These are phyloP conservation scores for Pogonus chalceus DNA, from an alignment of 1,140 invertebrate species.

Conservation along the genomic window DNA sequence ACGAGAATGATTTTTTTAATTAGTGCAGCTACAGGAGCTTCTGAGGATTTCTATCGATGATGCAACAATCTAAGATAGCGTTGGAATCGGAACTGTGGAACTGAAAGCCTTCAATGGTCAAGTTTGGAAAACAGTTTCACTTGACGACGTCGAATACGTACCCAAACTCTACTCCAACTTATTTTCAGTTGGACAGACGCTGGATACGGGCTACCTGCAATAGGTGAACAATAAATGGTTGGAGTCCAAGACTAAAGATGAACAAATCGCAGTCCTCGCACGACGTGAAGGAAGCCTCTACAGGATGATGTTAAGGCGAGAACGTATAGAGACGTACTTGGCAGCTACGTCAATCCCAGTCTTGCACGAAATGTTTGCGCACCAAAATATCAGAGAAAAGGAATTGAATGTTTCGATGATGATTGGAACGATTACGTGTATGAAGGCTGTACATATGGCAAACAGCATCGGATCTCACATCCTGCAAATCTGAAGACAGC, in stretches of 20 bases:
- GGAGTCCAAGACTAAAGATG: constrained; percentile 13
- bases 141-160: constrained; percentile 23
- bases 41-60: constrained; percentile 18
- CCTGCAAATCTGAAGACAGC: too few species aligned
- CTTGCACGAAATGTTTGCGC: constrained; percentile 26
- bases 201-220: constrained; percentile 20
- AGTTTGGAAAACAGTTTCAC: constrained; percentile 15
- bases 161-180: constrained; percentile 22
- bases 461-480: too few species aligned
- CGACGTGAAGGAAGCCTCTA: constrained; percentile 18
- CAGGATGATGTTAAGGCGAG: constrained; percentile 21
- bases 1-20: constrained; percentile 16
- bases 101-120: constrained; percentile 19
- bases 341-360: constrained; percentile 15
- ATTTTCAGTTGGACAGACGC: constrained; percentile 20
- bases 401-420: too few species aligned
- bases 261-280: constrained; percentile 13
- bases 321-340: constrained; percentile 16
- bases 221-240: constrained; percentile 14
- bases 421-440: too few species aligned
- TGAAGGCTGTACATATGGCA: too few species aligned
- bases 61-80: constrained; percentile 12
- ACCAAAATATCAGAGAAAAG: constrained; percentile 29
- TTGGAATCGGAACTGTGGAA: constrained; percentile 19
- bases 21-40: constrained; percentile 12